Percentiles rank a stretch among this genome's conserved stretches.
Evolutionary conservation across 2,888 invertebrate species (phyloP).

Genomic region (Listrodromus nycthemerus): DNA sequence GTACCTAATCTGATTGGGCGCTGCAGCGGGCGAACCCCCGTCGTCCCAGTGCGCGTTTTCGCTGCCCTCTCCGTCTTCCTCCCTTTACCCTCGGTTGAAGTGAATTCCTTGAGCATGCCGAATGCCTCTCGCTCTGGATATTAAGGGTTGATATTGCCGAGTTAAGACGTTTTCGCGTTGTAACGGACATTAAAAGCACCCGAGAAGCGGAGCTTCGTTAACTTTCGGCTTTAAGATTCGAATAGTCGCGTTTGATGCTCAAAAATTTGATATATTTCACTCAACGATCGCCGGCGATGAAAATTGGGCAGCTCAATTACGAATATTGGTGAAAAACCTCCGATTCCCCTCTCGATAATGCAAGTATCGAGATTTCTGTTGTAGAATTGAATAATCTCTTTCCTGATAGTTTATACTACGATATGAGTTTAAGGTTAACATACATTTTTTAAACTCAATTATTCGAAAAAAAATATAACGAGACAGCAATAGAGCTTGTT

Average conservation of each 20-base stretch:
- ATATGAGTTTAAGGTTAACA: not conserved
- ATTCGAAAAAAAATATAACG: not conserved
- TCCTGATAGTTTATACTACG: not conserved
- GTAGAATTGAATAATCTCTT: not conserved
- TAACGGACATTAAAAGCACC: conserved; percentile 11
- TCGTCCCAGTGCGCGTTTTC: conserved; percentile 1
- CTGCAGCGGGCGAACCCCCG: conserved; percentile 4
- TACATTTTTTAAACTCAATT: not conserved
- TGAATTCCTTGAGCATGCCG: not conserved
- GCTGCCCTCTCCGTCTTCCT: not conserved
- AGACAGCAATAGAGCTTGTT: not conserved
- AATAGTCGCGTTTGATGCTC: not conserved
- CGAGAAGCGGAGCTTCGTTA: conserved; percentile 19
- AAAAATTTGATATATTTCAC: not conserved
- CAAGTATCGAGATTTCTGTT: not conserved
- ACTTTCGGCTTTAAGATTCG: not conserved
- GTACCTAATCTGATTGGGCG: conserved; percentile 56
- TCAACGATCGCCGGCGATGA: not conserved
- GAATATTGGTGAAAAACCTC: too few relatives aligned
- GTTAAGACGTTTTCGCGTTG: not conserved
- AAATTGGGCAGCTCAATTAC: not conserved
- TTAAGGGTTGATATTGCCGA: not conserved
- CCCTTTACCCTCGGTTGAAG: not conserved
- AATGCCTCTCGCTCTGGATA: not conserved
- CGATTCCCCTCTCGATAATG: not conserved